Evolutionary conservation across 2,113 vertebrate genomes (phyloP).

Genomic region (Monopterus albus): DNA sequence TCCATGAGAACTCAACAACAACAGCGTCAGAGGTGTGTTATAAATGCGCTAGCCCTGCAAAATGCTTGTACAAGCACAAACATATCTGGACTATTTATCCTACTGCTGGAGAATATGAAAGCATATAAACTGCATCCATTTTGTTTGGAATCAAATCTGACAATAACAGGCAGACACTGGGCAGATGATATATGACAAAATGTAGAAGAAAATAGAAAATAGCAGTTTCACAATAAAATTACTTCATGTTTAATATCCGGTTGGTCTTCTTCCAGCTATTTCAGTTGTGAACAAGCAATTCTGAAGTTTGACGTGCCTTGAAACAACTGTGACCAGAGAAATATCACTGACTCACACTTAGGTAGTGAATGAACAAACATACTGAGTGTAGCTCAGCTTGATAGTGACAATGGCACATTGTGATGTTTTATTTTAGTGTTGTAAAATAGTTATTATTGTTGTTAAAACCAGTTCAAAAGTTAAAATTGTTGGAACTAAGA

Average conservation of each 20-base stretch:
- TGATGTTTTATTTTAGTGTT: background rate
- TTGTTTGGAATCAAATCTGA: constrained; percentile 69
- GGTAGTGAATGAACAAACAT: background rate
- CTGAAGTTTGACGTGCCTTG: constrained; percentile 48
- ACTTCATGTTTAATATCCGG: constrained; percentile 73
- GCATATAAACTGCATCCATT: constrained; percentile 69
- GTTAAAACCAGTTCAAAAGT: too few species aligned
- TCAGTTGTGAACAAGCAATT: constrained; percentile 51
- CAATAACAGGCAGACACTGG: constrained; percentile 55
- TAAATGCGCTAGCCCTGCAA: constrained; percentile 67
- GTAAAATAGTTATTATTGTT: background rate
- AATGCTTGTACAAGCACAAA: constrained; percentile 80
- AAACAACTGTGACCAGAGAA: constrained; percentile 54
- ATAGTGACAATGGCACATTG: background rate
- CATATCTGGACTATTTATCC: constrained; percentile 79
- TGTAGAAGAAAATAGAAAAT: constrained; percentile 54
- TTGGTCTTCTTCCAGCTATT: constrained; percentile 57
- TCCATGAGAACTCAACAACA: constrained; percentile 61
- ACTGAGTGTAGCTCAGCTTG: too few species aligned
- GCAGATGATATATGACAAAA: constrained; percentile 63
- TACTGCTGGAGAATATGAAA: constrained; percentile 74
- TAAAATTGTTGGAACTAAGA: too few species aligned
- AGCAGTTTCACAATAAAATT: constrained; percentile 65
- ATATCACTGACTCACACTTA: constrained; percentile 28
- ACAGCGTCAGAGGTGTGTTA: constrained; percentile 69